Evolutionary conservation across 2,797 vertebrate species (phyloP), one percentile per base, ranked within the genome.

Genomic region (Myotis daubentonii): DNA sequence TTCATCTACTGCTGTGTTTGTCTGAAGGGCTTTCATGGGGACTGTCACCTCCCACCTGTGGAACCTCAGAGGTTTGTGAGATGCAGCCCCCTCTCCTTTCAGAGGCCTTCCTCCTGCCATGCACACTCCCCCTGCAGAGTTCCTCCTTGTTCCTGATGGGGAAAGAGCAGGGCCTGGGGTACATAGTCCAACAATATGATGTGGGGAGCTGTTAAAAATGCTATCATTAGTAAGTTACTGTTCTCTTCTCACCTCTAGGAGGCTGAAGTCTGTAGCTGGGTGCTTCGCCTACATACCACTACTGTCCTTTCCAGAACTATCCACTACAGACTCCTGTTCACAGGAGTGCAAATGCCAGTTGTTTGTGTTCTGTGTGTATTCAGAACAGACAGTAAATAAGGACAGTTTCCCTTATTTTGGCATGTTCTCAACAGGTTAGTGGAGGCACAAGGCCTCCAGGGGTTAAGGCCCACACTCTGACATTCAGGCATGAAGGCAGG

Each of bases 1-100:
- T 89, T 97, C 60, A 85, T 88, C 47, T 94, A 90, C 70, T 97
- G 97, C 19, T 80, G 5, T 97, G 97, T 30, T 74, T 81, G 47
- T 47, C 11, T 3, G 12, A 47, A 4, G 47, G 47, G 47, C 41
- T 97, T 97, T 72, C 97, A 97, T 1, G 1, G 71, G 3, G 0
- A 89, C 13, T 98, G 97, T 62, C 97, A 97, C 30, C 57, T 97
- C 44, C 83, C 96, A 0, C 6, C 7, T 3, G 80, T 90, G 74
- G 79, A 92, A 17, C 4, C 22, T 5, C 30, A 94, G n/a, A 72
- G n/a, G 94, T 96, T 49, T 68, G 96, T 95, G 72, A 53, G 36
- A 76, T 85, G 19, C n/a, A 28, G 13, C 20, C 1, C 25, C 8
- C 38, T 9, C 6, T 79, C 5, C 49, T 30, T 44, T 22, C 47